Percentiles rank a stretch among this genome's conserved stretches.
These are phyloP conservation scores for Elysia chlorotica DNA, from an alignment of 1,140 invertebrate genomes.

Conservation along the genomic window DNA sequence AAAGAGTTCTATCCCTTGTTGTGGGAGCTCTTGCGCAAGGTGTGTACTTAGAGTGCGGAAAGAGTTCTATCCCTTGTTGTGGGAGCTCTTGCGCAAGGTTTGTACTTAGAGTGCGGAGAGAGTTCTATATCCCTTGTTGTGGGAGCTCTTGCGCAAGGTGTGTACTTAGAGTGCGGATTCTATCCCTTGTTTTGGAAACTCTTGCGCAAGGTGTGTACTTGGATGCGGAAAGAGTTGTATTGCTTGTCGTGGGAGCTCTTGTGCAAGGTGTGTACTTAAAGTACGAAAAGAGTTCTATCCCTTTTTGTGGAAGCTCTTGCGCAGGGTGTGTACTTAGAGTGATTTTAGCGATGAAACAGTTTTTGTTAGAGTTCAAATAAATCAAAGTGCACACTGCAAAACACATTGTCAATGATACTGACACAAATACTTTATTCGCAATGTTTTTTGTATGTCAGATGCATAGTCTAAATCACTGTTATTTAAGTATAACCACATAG, in stretches of 20 bases:
- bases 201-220: not conserved
- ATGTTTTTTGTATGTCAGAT: no score
- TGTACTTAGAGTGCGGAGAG: no score
- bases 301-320: not conserved
- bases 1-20: no score
- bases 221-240: constrained; percentile 96
- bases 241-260: constrained; percentile 89
- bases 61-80: constrained; percentile 93
- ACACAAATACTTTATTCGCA: no score
- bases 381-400: no score
- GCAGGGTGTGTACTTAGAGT: not conserved
- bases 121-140: constrained; percentile 71
- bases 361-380: not conserved
- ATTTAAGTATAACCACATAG: no score
- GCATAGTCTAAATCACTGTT: no score
- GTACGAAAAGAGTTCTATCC: constrained; percentile 23
- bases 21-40: no score
- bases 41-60: constrained; percentile 94
- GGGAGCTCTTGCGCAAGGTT: no score
- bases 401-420: no score
- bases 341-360: no score
- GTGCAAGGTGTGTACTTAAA: constrained; percentile 66
- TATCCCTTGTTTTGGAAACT: not conserved
- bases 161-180: constrained; percentile 20
- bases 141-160: constrained; percentile 82